These are phyloP conservation scores for Neocrepidodera transversa DNA, from an alignment of 2,888 invertebrate genomes.

Conservation along the genomic window DNA sequence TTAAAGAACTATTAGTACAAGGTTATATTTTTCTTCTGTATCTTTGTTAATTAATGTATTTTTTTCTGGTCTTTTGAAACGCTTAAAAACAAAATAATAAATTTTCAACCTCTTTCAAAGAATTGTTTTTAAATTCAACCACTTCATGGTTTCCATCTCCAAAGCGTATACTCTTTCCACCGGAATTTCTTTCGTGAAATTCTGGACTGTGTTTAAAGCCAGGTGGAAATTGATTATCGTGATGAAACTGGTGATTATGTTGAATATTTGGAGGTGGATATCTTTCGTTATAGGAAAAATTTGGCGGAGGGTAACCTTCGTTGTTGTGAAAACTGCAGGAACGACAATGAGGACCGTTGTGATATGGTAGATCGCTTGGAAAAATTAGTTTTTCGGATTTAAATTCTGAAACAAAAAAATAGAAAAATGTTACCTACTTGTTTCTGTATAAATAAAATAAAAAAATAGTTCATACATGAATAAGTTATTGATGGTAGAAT, in stretches of 20 bases:
- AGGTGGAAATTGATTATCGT: slow-evolving; percentile 11
- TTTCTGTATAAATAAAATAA: no score
- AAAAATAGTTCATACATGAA: no score
- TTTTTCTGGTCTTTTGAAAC: no score
- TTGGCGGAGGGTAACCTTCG: not conserved
- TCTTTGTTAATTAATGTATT: no score
- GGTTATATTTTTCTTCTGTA: no score
- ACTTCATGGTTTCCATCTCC: not conserved
- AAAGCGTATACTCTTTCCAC: not conserved
- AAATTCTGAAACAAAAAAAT: slow-evolving; percentile 1
- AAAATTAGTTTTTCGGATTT: slow-evolving; percentile 9
- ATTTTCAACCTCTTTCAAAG: not conserved
- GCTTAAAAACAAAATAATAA: no score
- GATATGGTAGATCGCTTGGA: slow-evolving; percentile 29
- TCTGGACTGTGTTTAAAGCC: slow-evolving; percentile 20
- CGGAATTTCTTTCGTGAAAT: slow-evolving; percentile 7
- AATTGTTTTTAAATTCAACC: not conserved
- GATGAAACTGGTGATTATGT: not conserved
- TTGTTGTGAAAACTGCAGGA: not conserved
- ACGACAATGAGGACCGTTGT: not conserved
- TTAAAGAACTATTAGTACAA: no score
- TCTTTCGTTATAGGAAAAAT: slow-evolving; percentile 1
- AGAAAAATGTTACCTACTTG: no score
- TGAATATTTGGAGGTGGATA: slow-evolving; percentile 23
- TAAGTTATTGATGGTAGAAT: no score